Evolutionary conservation across 2,113 vertebrate genomes (phyloP).

Genomic region (rabbit (Oryctolagus cuniculus)): mOryCun1.1 NC_091448.1:22188501-22189000

Average conservation of each 20-base stretch:
- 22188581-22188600: neutral
- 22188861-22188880: neutral
- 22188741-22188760: neutral
- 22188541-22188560: neutral
- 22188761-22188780: neutral
- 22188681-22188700: neutral
- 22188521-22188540: constrained; percentile 23
- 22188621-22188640: neutral
- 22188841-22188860: neutral
- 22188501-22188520: neutral
- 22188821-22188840: neutral
- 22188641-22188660: neutral
- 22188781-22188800: neutral
- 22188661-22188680: neutral
- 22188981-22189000: constrained; percentile 81
- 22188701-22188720: constrained; percentile 21
- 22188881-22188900: neutral
- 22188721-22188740: neutral
- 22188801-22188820: neutral
- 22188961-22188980: constrained; percentile 17
- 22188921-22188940: neutral
- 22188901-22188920: neutral
- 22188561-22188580: neutral
- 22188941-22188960: constrained; percentile 68
- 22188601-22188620: neutral